phyloP scores from a whole-genome alignment of 2,797 vertebrate genomes.

The Peromyscus aztecus region DNA sequence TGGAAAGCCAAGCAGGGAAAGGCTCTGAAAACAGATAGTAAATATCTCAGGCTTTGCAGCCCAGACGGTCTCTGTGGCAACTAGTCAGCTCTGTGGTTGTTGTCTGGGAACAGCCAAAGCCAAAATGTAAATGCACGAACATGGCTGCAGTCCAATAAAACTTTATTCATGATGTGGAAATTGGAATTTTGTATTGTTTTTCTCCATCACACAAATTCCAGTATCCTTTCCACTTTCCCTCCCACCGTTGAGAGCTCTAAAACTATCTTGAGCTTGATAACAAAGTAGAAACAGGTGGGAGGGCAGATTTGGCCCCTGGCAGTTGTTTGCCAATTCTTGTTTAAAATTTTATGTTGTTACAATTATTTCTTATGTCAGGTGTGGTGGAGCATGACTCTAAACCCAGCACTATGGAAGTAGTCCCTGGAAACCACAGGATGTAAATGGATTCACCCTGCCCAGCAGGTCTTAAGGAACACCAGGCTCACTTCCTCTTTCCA shows the following conservation, averaged over 20 bases:
- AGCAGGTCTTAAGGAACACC: not conserved
- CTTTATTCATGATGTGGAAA: not conserved
- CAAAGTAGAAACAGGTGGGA: not conserved
- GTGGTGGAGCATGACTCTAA: not conserved
- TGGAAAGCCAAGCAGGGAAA: slow-evolving; percentile 40
- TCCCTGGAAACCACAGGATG: not conserved
- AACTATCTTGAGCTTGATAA: not conserved
- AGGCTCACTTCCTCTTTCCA: not conserved
- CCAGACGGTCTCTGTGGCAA: slow-evolving; percentile 51
- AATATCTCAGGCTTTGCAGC: slow-evolving; percentile 63
- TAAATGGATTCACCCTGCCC: not conserved
- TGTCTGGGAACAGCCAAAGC: not conserved
- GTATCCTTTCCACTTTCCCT: not conserved
- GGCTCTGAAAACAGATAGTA: slow-evolving; percentile 58
- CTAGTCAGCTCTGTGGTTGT: not conserved
- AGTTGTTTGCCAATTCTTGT: not conserved
- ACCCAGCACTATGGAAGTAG: not conserved
- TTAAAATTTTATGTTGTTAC: slow-evolving; percentile 2
- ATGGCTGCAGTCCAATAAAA: not conserved
- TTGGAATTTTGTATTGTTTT: slow-evolving; percentile 41
- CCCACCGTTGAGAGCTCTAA: not conserved
- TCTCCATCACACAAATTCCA: not conserved
- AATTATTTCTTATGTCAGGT: not conserved
- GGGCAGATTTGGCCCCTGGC: not conserved
- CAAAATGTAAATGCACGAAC: not conserved